A percentile compares a stretch with the other conserved stretches of the same genome.
Conservation (phyloP, 2,797 vertebrate species). For the Sciurus carolinensis region DNA sequence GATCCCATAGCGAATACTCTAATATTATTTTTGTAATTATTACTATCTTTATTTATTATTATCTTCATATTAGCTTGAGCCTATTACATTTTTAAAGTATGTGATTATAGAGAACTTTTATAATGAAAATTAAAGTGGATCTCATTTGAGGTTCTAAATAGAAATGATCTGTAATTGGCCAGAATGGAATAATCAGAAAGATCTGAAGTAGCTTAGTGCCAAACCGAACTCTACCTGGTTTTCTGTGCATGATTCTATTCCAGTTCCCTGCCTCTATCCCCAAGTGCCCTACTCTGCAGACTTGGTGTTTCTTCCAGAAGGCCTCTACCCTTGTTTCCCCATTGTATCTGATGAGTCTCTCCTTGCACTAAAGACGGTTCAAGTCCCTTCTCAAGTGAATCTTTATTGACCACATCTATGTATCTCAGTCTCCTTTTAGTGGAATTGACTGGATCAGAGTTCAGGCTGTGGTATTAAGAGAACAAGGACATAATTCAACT, state of each 20-base stretch:
- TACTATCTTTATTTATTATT: slow-evolving; percentile 18
- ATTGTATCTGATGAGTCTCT: not conserved
- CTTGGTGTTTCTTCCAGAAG: not conserved
- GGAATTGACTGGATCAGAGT: rapidly evolving
- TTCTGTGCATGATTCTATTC: not conserved
- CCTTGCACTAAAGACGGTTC: not conserved
- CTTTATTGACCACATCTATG: not conserved
- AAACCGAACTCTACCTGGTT: not conserved
- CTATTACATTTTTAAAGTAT: not conserved
- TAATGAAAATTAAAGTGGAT: not conserved
- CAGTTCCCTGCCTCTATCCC: not conserved
- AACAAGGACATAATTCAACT: not conserved
- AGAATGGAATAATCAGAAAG: not conserved
- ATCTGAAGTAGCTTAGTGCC: not conserved
- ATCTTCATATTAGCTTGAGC: not conserved
- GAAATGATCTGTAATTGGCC: not conserved
- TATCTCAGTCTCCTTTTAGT: not conserved
- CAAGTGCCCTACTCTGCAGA: not conserved
- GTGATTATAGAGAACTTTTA: not conserved
- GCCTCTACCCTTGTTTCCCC: not conserved
- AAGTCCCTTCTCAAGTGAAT: not conserved
- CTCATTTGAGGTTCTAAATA: not conserved
- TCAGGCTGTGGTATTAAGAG: not conserved
- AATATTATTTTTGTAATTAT: not conserved
- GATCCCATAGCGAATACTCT: not conserved